Conservation (phyloP, 1,140 invertebrate genomes). For the Procambarus virginalis region DNA sequence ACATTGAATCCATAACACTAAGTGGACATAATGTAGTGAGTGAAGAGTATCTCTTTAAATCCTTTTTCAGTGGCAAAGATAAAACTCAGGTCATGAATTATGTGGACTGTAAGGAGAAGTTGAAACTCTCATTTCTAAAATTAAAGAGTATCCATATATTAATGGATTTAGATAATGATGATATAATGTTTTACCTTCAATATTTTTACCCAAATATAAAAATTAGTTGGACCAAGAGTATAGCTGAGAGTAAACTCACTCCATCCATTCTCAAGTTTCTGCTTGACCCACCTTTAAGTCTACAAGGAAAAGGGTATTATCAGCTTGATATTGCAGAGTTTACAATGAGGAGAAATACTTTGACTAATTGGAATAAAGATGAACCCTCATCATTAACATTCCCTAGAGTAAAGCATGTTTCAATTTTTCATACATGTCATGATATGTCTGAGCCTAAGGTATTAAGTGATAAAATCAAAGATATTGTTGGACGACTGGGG, state of each 20-base stretch:
- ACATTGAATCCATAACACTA: constrained; percentile 35
- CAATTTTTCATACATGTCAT: constrained; percentile 12
- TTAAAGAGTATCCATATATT: constrained; percentile 28
- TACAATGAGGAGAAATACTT: constrained; percentile 14
- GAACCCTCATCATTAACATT: background rate
- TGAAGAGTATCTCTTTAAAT: constrained; percentile 33
- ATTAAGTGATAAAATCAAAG: constrained; percentile 24
- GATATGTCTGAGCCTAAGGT: background rate
- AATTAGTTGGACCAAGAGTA: constrained; percentile 22
- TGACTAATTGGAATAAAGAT: background rate
- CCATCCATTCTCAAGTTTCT: constrained; percentile 6
- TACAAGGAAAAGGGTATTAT: constrained; percentile 11
- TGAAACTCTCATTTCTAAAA: constrained; percentile 18
- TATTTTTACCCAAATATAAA: constrained; percentile 23
- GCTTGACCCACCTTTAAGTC: constrained; percentile 14
- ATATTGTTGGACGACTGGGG: constrained; percentile 29
- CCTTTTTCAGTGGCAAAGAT: constrained; percentile 26
- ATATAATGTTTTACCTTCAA: constrained; percentile 39
- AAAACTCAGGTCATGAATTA: constrained; percentile 9
- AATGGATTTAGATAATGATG: constrained; percentile 20
- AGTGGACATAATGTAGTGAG: constrained; percentile 29
- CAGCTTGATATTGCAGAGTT: constrained; percentile 7
- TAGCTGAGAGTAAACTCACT: constrained; percentile 20
- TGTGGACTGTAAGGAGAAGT: constrained; percentile 16
- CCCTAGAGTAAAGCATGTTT: constrained; percentile 26